phyloP scores from a whole-genome alignment of 2,888 invertebrate species.

The Protodeltote pygarga region DNA sequence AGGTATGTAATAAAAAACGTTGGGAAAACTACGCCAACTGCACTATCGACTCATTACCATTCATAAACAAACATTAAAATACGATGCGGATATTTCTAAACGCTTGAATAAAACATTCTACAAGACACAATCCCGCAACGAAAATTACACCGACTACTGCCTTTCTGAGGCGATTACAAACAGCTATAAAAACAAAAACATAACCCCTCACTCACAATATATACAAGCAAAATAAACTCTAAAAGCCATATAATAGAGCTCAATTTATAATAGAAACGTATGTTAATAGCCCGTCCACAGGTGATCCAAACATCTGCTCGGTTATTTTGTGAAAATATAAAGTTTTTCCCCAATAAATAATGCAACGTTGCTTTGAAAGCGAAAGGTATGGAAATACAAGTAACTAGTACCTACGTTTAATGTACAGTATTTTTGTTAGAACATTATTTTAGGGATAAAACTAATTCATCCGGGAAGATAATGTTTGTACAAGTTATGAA shows the following conservation, averaged over 20 bases:
- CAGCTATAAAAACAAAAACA: slow-evolving; percentile 72
- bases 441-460: slow-evolving; percentile 62
- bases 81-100: slow-evolving; percentile 57
- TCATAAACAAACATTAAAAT: slow-evolving; percentile 64
- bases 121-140: slow-evolving; percentile 65
- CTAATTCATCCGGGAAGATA: slow-evolving; percentile 57
- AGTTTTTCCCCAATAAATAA: slow-evolving; percentile 84
- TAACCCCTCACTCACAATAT: slow-evolving; percentile 38
- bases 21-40: too few relatives aligned
- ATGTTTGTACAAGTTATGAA: slow-evolving; percentile 63
- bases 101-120: slow-evolving; percentile 72
- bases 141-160: slow-evolving; percentile 64
- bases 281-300: slow-evolving; percentile 72
- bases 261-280: slow-evolving; percentile 53
- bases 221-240: slow-evolving; percentile 47
- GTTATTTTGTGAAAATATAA: slow-evolving; percentile 81
- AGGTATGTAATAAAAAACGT: too few relatives aligned
- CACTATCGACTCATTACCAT: slow-evolving; percentile 56
- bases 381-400: slow-evolving; percentile 61
- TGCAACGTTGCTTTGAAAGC: slow-evolving; percentile 67
- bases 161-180: slow-evolving; percentile 64
- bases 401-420: slow-evolving; percentile 40
- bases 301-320: slow-evolving; percentile 77
- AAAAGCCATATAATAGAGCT: slow-evolving; percentile 52
- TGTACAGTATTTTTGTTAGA: slow-evolving; percentile 53